Conservation (phyloP, 37 sponge, comb jelly and placozoan species). For the Aplysina aerophoba region DNA sequence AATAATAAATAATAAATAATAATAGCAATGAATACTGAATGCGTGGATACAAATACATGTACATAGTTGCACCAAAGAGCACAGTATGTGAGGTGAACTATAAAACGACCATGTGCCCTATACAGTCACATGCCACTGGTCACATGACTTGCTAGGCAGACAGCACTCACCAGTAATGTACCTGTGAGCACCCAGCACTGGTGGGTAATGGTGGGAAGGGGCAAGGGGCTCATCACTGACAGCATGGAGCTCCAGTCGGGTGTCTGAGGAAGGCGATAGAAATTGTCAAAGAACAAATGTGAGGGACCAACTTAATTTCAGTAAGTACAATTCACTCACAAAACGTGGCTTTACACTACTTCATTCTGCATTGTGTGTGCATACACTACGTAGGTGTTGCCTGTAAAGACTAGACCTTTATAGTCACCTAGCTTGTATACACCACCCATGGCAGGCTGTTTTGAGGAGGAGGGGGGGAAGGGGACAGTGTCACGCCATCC, state of each 20-base stretch:
- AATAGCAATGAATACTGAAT: too few species aligned
- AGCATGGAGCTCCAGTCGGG: too few species aligned
- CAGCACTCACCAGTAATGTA: constrained; percentile 18
- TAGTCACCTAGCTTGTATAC: constrained; percentile 5
- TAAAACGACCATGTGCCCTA: too few species aligned
- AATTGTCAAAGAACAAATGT: neutral
- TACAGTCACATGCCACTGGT: too few species aligned
- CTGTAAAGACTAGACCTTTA: neutral
- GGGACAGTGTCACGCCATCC: neutral
- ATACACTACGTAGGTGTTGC: neutral
- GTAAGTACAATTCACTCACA: too few species aligned
- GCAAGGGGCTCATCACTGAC: too few species aligned
- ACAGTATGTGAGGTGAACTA: too few species aligned
- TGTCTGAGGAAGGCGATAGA: neutral
- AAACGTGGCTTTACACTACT: too few species aligned
- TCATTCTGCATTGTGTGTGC: too few species aligned
- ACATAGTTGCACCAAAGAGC: too few species aligned
- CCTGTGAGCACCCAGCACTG: constrained; percentile 10
- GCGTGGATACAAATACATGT: too few species aligned
- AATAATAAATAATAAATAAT: neutral
- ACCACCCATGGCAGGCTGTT: neutral
- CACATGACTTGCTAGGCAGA: too few species aligned
- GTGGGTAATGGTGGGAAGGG: neutral
- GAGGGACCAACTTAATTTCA: neutral
- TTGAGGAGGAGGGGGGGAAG: neutral